phyloP scores from a whole-genome alignment of 2,888 invertebrate species.

The Zootermopsis nevadensis region DNA sequence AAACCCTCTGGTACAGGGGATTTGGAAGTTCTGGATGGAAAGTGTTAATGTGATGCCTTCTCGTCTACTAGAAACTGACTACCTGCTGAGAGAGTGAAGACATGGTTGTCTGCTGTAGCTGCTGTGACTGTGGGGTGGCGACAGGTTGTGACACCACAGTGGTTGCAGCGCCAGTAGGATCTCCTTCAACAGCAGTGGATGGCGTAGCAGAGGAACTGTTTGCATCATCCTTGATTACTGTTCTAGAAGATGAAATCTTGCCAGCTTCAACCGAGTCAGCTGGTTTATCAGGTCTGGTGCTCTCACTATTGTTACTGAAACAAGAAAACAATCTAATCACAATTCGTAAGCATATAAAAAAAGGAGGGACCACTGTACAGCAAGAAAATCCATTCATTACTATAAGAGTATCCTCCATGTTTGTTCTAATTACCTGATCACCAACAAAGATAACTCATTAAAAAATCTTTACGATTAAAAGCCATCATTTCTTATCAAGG shows the following conservation, averaged over 20 bases:
- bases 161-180: constrained; percentile 26
- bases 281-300: constrained; percentile 54
- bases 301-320: neutral
- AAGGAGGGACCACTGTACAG: no score
- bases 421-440: no score
- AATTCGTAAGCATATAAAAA: no score
- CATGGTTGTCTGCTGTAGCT: constrained; percentile 39
- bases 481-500: no score
- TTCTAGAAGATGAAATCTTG: constrained; percentile 60
- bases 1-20: no score
- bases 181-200: constrained; percentile 54
- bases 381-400: no score
- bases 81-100: constrained; percentile 40
- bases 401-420: no score
- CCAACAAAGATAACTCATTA: no score
- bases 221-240: constrained; percentile 57
- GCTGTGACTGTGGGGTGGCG: neutral
- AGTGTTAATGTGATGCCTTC: no score
- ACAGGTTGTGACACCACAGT: neutral
- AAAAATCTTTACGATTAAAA: no score
- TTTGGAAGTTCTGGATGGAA: no score
- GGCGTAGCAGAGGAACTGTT: constrained; percentile 43
- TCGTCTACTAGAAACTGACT: no score
- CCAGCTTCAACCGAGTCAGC: constrained; percentile 51
- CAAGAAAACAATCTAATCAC: neutral